Percentiles rank a stretch among this genome's conserved stretches.
phyloP scores from a whole-genome alignment of 2,888 invertebrate species.

The Sphaerophoria rueppellii region DNA sequence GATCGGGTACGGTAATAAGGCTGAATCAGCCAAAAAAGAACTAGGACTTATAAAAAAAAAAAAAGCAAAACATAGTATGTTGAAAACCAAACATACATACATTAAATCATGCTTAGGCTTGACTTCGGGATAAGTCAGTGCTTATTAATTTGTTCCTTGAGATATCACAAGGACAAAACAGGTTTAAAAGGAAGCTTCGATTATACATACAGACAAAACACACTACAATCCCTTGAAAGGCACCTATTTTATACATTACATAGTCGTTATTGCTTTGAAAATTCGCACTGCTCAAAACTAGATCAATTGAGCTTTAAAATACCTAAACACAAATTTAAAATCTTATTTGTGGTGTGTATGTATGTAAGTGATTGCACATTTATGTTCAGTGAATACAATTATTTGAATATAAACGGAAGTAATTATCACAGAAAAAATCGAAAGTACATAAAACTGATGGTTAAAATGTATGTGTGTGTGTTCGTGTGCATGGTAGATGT shows the following conservation, averaged over 20 bases:
- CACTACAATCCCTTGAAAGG: slow-evolving; percentile 25
- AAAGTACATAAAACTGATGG: slow-evolving; percentile 47
- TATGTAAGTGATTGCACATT: slow-evolving; percentile 3
- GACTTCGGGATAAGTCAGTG: not conserved
- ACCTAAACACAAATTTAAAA: not conserved
- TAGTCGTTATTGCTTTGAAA: slow-evolving; percentile 23
- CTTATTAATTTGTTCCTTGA: not conserved
- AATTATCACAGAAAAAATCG: slow-evolving; percentile 72
- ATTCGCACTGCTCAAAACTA: not conserved
- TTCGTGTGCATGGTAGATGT: not conserved
- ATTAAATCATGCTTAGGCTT: not conserved
- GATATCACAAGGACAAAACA: not conserved
- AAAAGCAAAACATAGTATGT: too few relatives aligned
- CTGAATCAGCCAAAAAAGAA: too few relatives aligned
- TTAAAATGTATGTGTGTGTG: slow-evolving; percentile 12
- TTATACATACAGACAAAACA: not conserved
- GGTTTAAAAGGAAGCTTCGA: slow-evolving; percentile 15
- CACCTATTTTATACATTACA: slow-evolving; percentile 14
- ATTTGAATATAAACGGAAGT: slow-evolving; percentile 46
- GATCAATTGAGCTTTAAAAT: slow-evolving; percentile 20
- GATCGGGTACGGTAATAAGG: too few relatives aligned
- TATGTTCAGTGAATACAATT: slow-evolving; percentile 26
- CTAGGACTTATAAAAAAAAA: too few relatives aligned
- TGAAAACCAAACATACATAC: not conserved
- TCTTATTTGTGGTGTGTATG: not conserved